Evolutionary conservation across 2,888 invertebrate genomes (phyloP), one percentile per base, ranked within the genome.

Genomic region (Creontiades dilutus): DNA sequence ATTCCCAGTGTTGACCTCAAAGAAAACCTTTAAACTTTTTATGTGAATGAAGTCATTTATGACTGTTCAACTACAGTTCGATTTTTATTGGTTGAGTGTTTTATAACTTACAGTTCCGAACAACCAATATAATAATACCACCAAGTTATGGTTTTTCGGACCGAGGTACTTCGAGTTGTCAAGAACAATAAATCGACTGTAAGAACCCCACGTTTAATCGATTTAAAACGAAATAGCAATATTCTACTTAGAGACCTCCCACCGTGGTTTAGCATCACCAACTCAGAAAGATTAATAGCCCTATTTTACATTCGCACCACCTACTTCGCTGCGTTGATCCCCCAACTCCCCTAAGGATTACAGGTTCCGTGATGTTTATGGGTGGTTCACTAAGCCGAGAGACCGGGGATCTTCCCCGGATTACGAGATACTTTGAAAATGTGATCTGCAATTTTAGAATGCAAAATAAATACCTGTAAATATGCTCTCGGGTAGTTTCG

Each of bases 301-400:
- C 68, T 68, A 23, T 68, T 68, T 68, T 68, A 68, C 68, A 68
- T 68, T 68, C 68, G 68, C 68, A 68, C 68, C 68, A 68, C 68
- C 68, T 68, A 68, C 12, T 68, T 68, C 11, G 19, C 68, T 23
- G 27, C 68, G 23, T 68, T 68, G 68, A 68, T 4, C 68, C 68
- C 68, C 23, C 68, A 23, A 68, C 68, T 68, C 68, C 68, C 68
- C 19, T 52, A 2, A 12, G 52, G 52, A 13, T 52, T 52, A n/a
- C 19, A 23, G 68, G 23, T 23, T 3, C 68, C 9, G 0, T 68
- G 7, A 27, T 68, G 13, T 19, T 19, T 23, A 23, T 68, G 68
- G 68, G 68, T 68, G 68, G 68, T 23, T 68, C 7, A 68, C 61
- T 7, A 19, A 61, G 61, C 61, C 61, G n/a, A 19, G 23, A 61